Evolutionary conservation across 2,113 vertebrate genomes (phyloP), one percentile per base, ranked within the genome.

Genomic region (Corvus hawaiiensis): DNA sequence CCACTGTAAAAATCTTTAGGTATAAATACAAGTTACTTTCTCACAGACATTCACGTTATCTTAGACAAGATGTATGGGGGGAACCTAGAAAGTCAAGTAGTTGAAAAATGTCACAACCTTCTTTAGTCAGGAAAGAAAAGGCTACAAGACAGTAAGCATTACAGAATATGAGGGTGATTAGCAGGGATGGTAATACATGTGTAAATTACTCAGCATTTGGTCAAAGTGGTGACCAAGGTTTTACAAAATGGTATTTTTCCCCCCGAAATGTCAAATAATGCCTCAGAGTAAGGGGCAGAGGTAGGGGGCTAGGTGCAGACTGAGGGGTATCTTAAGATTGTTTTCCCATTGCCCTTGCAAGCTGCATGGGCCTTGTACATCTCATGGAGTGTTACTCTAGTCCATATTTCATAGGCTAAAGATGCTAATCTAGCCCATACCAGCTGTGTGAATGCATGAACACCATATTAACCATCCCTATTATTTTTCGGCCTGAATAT

Each of bases 1-100:
- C 80, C 26, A 84, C 67, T 61, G 75, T 90, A 71, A 96, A 97
- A 94, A 73, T 92, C 51, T 87, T 78, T 16, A 83, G 35, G 22
- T 95, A 82, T 80, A 95, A 69, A 75, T 86, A 77, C 9, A 6
- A 61, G 27, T 67, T 55, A 49, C 10, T 48, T 84, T 76, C 37
- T 59, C 33, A 33, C 16, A 74, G 48, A 68, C 84, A 82, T 4
- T 32, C 28, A 59, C 37, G 33, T 76, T 69, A 44, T 56, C 30
- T 72, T 51, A 62, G 51, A 62, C 12, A 92, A 86, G 24, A 69
- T 35, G 10, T 68, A 17, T 64, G 44, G 8, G 8, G 22, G 17
- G 2, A 74, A 41, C 16, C 5, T 62, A 64, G 21, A n/a, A 71
- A 68, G 43, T 28, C 26, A 55, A 33, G 33, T 39, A 39, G 67